Evolutionary conservation across 37 sponge, comb jelly and placozoan genomes (phyloP).

Genomic region (Ephydatia muelleri): DNA sequence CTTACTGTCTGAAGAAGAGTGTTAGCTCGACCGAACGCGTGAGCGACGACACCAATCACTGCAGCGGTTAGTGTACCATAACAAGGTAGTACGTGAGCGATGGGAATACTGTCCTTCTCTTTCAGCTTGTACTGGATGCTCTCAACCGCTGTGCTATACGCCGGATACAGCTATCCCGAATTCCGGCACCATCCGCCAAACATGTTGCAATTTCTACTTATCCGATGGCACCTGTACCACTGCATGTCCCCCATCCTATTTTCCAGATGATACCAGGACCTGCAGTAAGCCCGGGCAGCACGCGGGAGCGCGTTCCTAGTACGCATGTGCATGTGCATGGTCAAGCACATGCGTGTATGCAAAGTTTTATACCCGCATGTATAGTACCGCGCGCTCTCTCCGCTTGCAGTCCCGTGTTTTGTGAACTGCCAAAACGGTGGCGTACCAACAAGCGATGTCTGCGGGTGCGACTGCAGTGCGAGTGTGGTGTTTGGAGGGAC

Average conservation of each 20-base stretch:
- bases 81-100: too few relatives aligned
- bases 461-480: background rate
- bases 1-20: background rate
- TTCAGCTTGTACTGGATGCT: background rate
- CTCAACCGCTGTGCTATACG: background rate
- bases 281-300: background rate
- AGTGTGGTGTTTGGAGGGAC: background rate
- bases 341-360: too few relatives aligned
- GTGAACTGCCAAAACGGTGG: background rate
- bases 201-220: background rate
- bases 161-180: background rate
- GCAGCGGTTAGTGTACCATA: background rate
- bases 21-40: background rate
- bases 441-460: background rate
- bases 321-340: too few relatives aligned
- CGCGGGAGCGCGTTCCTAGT: background rate
- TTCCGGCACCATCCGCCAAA: background rate
- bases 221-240: background rate
- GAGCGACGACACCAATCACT: background rate
- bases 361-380: too few relatives aligned
- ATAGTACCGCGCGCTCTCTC: too few relatives aligned
- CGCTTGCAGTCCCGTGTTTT: background rate
- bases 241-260: background rate
- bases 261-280: background rate
- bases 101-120: background rate